A percentile compares a stretch with the other conserved stretches of the same genome.
Conservation (phyloP, 2,888 invertebrate species). For the Holacanthella duospinosa region DNA sequence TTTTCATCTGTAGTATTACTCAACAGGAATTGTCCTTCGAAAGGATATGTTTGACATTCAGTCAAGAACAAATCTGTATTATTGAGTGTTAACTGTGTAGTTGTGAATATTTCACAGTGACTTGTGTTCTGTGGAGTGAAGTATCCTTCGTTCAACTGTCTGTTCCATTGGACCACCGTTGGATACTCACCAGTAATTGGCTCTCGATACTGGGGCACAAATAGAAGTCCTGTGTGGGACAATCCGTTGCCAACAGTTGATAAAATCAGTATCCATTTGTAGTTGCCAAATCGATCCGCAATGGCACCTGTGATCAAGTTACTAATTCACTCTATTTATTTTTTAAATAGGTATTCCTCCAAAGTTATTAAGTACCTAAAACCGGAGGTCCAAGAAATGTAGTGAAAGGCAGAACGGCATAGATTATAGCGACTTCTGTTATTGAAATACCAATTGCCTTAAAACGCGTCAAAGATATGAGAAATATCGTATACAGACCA, state of each 20-base stretch:
- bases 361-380: slow-evolving; percentile 48
- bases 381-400: slow-evolving; percentile 75
- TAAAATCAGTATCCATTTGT: background rate
- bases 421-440: slow-evolving; percentile 76
- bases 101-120: background rate
- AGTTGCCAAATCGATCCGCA: slow-evolving; percentile 17
- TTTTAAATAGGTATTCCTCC: no score
- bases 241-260: slow-evolving; percentile 60
- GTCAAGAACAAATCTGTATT: background rate
- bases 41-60: background rate
- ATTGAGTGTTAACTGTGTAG: no score
- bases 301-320: slow-evolving; percentile 19
- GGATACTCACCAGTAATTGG: background rate
- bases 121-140: background rate
- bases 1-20: background rate
- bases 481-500: background rate
- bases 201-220: slow-evolving; percentile 52
- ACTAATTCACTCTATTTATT: background rate
- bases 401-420: slow-evolving; percentile 72
- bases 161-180: background rate
- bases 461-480: background rate
- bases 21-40: background rate
- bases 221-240: slow-evolving; percentile 65
- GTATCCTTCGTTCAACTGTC: background rate
- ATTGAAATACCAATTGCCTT: slow-evolving; percentile 67